Percentiles rank a stretch among this genome's conserved stretches.
Conservation (phyloP, 2,113 vertebrate genomes). For the Formicarius rufipectus region DNA sequence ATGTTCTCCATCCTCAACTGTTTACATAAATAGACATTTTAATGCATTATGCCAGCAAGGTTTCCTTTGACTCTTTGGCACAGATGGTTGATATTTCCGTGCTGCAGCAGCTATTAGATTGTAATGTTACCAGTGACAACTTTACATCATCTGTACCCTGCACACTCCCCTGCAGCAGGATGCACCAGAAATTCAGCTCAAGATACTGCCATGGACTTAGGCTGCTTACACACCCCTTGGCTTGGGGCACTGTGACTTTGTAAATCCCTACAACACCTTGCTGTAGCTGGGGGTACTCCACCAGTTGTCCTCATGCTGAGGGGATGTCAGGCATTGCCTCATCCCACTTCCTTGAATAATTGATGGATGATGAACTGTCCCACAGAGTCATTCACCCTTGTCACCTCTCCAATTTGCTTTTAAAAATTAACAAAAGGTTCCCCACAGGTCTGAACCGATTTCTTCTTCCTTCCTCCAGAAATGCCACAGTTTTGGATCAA, state of each 20-base stretch:
- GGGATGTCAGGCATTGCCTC: background rate
- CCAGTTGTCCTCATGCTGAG: background rate
- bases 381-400: background rate
- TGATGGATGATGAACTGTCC: background rate
- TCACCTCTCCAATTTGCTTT: background rate
- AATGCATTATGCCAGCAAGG: slow-evolving; percentile 44
- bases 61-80: slow-evolving; percentile 20
- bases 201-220: background rate
- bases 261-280: background rate
- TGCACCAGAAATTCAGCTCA: background rate
- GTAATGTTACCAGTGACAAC: background rate
- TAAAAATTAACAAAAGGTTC: background rate
- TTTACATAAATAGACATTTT: slow-evolving; percentile 23
- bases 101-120: background rate
- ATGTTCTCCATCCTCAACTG: background rate
- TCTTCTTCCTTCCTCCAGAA: background rate
- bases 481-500: background rate
- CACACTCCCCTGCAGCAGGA: background rate
- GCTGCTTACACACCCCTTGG: background rate
- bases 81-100: slow-evolving; percentile 51
- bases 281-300: background rate
- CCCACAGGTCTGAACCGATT: background rate
- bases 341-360: background rate
- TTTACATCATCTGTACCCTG: background rate
- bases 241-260: background rate